Evolutionary conservation across 92 coral and sea anemone species (phyloP).

Genomic region (Heteractis magnifica): DNA sequence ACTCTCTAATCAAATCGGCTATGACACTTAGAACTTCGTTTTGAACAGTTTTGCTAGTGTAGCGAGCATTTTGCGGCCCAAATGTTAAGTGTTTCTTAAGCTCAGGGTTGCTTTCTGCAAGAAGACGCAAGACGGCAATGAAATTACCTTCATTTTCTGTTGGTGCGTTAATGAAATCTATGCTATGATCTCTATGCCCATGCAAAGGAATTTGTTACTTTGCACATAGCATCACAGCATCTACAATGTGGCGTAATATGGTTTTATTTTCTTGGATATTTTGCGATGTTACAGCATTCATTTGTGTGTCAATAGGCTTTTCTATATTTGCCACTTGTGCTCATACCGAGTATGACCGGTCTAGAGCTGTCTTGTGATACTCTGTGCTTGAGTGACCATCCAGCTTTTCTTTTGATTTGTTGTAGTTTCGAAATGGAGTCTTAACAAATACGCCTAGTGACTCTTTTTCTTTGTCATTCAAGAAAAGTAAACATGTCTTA

Average conservation of each 20-base stretch:
- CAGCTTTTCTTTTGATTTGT: constrained; percentile 47
- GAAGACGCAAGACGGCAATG: constrained; percentile 57
- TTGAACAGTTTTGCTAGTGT: constrained; percentile 66
- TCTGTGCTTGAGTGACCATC: constrained; percentile 40
- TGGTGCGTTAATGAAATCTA: constrained; percentile 53
- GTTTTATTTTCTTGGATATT: constrained; percentile 46
- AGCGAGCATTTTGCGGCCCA: constrained; percentile 59
- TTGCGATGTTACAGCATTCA: constrained; percentile 25
- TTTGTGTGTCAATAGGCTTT: constrained; percentile 8
- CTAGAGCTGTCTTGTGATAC: constrained; percentile 42
- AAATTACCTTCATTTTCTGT: constrained; percentile 58
- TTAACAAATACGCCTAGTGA: constrained; percentile 50
- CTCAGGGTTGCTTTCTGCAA: constrained; percentile 68
- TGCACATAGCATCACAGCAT: constrained; percentile 61
- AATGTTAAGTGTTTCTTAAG: constrained; percentile 48
- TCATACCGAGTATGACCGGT: constrained; percentile 24
- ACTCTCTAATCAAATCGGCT: constrained; percentile 46
- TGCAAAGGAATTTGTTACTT: constrained; percentile 67
- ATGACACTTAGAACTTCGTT: constrained; percentile 44
- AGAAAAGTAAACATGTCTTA: constrained; percentile 37
- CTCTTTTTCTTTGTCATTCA: constrained; percentile 44
- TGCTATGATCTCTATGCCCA: constrained; percentile 58
- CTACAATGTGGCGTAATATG: constrained; percentile 66
- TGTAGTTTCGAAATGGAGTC: constrained; percentile 46
- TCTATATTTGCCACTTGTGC: constrained; percentile 37